These are phyloP conservation scores for Mimumesa dahlbomi DNA, from an alignment of 2,888 invertebrate species.

Conservation along the genomic window DNA sequence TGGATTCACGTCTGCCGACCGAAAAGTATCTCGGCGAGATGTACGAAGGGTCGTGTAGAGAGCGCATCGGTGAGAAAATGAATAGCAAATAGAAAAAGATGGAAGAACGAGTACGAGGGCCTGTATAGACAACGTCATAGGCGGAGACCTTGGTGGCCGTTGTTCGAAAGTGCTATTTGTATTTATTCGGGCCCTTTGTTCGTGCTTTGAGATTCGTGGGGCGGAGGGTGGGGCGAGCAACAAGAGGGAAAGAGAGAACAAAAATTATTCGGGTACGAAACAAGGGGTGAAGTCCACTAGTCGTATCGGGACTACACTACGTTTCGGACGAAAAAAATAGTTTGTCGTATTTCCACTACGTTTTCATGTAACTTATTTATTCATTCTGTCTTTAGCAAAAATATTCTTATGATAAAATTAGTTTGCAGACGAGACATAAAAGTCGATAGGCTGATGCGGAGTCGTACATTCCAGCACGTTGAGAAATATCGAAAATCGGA, in stretches of 20 bases:
- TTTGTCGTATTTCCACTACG: neutral
- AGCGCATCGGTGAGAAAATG: conserved; percentile 46
- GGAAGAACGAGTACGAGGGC: conserved; percentile 33
- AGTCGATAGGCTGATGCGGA: too few relatives aligned
- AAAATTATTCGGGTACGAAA: conserved; percentile 62
- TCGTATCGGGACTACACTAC: conserved; percentile 62
- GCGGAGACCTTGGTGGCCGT: conserved; percentile 68
- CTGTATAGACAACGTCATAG: conserved; percentile 68
- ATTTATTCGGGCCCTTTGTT: conserved; percentile 76
- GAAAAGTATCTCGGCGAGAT: conserved; percentile 33
- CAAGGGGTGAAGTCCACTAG: conserved; percentile 70
- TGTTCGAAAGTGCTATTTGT: conserved; percentile 77
- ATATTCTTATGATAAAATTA: too few relatives aligned
- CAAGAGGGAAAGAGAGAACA: conserved; percentile 43
- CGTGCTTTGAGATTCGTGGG: conserved; percentile 56
- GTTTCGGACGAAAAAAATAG: conserved; percentile 64
- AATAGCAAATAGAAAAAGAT: conserved; percentile 50
- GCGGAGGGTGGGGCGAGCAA: conserved; percentile 63
- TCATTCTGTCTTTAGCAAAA: too few relatives aligned
- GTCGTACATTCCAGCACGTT: too few relatives aligned
- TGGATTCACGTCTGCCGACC: conserved; percentile 15
- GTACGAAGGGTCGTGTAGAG: conserved; percentile 19
- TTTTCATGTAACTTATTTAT: too few relatives aligned
- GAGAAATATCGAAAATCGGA: too few relatives aligned
- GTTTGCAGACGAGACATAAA: too few relatives aligned